Evolutionary conservation across 2,113 vertebrate genomes (phyloP).

Genomic region (Ariopsis seemanni): DNA sequence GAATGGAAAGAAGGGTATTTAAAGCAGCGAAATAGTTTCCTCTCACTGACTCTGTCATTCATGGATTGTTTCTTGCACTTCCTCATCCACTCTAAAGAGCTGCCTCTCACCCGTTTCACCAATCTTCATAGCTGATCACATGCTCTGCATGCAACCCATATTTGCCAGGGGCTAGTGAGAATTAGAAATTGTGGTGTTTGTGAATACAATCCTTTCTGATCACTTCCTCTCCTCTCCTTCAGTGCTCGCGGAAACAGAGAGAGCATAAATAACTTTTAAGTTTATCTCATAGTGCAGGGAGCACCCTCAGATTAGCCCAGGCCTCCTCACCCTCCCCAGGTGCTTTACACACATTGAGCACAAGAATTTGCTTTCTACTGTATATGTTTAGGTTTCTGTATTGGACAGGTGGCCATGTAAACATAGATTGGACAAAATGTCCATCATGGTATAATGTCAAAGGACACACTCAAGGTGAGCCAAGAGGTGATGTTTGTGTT

Average conservation of each 20-base stretch:
- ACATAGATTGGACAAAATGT: background rate
- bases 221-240: constrained; percentile 7
- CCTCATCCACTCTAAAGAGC: background rate
- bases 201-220: constrained; percentile 21
- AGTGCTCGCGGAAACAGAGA: constrained; percentile 26
- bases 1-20: constrained; percentile 39
- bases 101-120: background rate
- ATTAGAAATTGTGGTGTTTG: constrained; percentile 34
- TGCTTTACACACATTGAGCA: constrained; percentile 10
- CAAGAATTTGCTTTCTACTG: constrained; percentile 13
- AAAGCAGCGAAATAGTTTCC: constrained; percentile 7
- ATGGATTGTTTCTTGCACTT: constrained; percentile 13
- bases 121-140: background rate
- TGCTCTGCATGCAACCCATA: background rate
- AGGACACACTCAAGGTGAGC: background rate
- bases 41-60: constrained; percentile 26
- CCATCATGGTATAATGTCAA: background rate
- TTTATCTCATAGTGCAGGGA: constrained; percentile 48
- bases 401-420: background rate
- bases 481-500: background rate
- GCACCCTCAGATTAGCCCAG: background rate
- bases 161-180: constrained; percentile 28
- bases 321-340: constrained; percentile 7
- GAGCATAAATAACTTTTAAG: constrained; percentile 45
- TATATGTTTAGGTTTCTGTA: constrained; percentile 10